A percentile compares a stretch with the other conserved stretches of the same genome.
Conservation (phyloP, 2,888 invertebrate genomes). For the Galerucella calmariensis region DNA sequence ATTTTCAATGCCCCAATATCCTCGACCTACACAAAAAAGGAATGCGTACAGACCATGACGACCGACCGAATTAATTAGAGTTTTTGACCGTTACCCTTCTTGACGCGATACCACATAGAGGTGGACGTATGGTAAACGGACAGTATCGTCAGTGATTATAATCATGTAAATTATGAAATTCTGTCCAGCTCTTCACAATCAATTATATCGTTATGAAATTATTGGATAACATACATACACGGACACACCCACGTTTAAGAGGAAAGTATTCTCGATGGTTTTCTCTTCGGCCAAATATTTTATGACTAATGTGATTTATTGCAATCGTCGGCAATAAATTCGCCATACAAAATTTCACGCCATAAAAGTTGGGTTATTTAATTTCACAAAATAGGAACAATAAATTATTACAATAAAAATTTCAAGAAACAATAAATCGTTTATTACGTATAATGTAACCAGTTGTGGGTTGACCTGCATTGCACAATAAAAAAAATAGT, state of each 20-base stretch:
- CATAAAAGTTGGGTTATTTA: neutral
- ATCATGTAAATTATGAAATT: neutral
- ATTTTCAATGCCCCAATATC: neutral
- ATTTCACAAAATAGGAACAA: too few species aligned
- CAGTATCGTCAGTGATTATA: too few species aligned
- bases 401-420: too few species aligned
- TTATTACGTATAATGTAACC: too few species aligned
- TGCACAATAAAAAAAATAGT: too few species aligned
- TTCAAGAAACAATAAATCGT: too few species aligned
- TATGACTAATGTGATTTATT: neutral
- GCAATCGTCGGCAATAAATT: constrained; percentile 4
- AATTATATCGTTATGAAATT: constrained; percentile 2
- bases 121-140: too few species aligned
- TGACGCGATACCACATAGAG: too few species aligned
- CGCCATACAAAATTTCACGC: neutral
- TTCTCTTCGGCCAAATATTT: neutral
- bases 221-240: neutral
- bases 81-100: too few species aligned
- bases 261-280: neutral
- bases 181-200: neutral
- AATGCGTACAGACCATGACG: neutral
- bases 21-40: neutral
- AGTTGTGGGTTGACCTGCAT: too few species aligned
- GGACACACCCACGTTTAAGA: neutral
- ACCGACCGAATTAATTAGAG: too few species aligned